Base-by-base conservation (phyloP, 2,888 invertebrate genomes). In the Caenorhabditis angaria region DNA sequence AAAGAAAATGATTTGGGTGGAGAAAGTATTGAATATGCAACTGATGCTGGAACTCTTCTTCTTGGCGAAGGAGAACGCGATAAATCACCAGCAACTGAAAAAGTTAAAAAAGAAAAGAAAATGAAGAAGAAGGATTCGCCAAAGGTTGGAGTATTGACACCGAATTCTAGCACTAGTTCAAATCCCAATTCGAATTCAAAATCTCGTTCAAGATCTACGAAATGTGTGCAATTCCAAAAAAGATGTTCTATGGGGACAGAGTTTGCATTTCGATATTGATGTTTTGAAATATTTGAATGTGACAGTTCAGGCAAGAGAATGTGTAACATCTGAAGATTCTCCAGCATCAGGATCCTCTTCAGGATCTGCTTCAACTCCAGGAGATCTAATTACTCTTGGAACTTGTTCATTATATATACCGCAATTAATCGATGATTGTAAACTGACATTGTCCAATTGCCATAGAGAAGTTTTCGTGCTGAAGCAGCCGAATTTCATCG, bases 181-280 rank as follows among this genome's bases (percentile, higher is more conserved):
- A 18, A 50, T 47, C 50, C 60, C 20, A 35, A 4, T 10, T 27
- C 54, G 27, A 27, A 27, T 54, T 4, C 60, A 20, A 75, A 68
- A 50, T 41, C 66, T 47, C 61, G 75, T n/a, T 65, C 65, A 14
- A n/a, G n/a, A n/a, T n/a, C n/a, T n/a, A 70, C 68, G 56, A 77
- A 77, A 47, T 63, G 65, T 73, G 73, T 73, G 48, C 69, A 65
- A 58, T 69, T 69, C 29, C 65, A 69, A 22, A n/a, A 73, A 77
- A 72, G 76, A 85, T 55, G 80, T 84, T 12, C 70, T 84, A 29
- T 85, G 84, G 84, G 85, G 84, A 6, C 85, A 85, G 59, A 85
- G 85, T 1, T 78, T 85, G 14, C 85, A 85, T 50, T 85, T 85
- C 50, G 70, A 71, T 10, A 55, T 80, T 28, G 76, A 78, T 1